phyloP scores from a whole-genome alignment of 2,888 invertebrate genomes.

The Belgica antarctica region DNA sequence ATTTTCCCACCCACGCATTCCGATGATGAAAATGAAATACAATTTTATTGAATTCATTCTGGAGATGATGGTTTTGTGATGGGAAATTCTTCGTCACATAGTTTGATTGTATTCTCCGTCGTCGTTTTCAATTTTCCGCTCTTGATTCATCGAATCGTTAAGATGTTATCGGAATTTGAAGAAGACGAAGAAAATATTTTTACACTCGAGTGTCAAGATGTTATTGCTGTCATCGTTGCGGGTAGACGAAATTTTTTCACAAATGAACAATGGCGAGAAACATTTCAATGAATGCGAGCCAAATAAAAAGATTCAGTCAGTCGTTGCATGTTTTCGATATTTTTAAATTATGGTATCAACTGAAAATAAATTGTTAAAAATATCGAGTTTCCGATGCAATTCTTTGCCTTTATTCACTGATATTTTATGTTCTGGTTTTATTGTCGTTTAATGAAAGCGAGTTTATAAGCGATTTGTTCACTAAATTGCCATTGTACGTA shows the following conservation, averaged over 20 bases:
- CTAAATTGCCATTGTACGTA: conserved; percentile 16
- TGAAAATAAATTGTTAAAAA: neutral
- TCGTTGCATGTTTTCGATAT: neutral
- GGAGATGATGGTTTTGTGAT: conserved; percentile 1
- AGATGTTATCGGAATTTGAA: neutral
- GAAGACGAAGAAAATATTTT: neutral
- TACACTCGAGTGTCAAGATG: conserved; percentile 13
- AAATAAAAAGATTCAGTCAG: too few relatives aligned
- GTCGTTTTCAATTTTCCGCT: neutral
- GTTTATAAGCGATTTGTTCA: conserved; percentile 1
- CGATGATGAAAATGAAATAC: neutral
- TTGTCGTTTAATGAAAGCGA: too few relatives aligned
- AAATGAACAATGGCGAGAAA: conserved; percentile 7
- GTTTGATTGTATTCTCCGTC: conserved; percentile 1
- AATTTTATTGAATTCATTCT: conserved; percentile 18
- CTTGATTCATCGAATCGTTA: neutral
- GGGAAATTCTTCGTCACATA: neutral
- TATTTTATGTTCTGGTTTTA: conserved; percentile 5
- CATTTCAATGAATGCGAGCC: neutral
- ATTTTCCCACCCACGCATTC: neutral
- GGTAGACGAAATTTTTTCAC: neutral
- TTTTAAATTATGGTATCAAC: neutral
- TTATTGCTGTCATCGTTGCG: neutral
- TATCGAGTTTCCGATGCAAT: neutral
- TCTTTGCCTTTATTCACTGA: neutral